Evolutionary conservation across 2,888 invertebrate genomes (phyloP).

Genomic region (Marasmarcha lunaedactyla): DNA sequence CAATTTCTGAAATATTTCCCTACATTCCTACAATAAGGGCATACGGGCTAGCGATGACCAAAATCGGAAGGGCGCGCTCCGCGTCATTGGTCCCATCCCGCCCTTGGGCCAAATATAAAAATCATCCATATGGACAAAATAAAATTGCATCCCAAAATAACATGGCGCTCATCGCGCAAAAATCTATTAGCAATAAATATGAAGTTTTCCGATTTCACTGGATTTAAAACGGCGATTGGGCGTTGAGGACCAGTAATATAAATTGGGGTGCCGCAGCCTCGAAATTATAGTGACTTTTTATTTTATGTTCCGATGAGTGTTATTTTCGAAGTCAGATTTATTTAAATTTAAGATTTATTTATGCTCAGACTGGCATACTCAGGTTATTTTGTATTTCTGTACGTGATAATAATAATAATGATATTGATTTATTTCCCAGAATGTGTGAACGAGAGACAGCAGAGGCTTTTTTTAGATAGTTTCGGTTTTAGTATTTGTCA

Average conservation of each 20-base stretch:
- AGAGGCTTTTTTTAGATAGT: no score
- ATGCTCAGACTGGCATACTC: no score
- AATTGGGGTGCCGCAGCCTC: constrained; percentile 26
- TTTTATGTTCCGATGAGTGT: not conserved
- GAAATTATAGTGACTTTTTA: constrained; percentile 27
- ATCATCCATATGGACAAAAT: constrained; percentile 69
- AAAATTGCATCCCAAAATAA: constrained; percentile 68
- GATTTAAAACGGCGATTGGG: constrained; percentile 52
- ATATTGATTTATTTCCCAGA: no score
- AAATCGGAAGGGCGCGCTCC: constrained; percentile 21
- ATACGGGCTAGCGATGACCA: constrained; percentile 42
- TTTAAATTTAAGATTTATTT: no score
- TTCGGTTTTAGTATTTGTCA: no score
- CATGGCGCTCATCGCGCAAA: constrained; percentile 59
- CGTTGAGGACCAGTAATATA: constrained; percentile 23
- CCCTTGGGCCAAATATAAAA: constrained; percentile 62
- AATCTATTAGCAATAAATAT: constrained; percentile 72
- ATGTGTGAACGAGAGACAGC: no score
- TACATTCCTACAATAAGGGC: constrained; percentile 29
- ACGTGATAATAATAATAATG: no score
- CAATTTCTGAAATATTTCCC: constrained; percentile 25
- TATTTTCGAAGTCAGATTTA: no score
- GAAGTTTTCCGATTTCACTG: constrained; percentile 68
- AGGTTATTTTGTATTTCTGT: no score
- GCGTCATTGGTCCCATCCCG: constrained; percentile 26